Conservation (phyloP, 2,888 invertebrate species). For the Drosophila pullipes region DNA sequence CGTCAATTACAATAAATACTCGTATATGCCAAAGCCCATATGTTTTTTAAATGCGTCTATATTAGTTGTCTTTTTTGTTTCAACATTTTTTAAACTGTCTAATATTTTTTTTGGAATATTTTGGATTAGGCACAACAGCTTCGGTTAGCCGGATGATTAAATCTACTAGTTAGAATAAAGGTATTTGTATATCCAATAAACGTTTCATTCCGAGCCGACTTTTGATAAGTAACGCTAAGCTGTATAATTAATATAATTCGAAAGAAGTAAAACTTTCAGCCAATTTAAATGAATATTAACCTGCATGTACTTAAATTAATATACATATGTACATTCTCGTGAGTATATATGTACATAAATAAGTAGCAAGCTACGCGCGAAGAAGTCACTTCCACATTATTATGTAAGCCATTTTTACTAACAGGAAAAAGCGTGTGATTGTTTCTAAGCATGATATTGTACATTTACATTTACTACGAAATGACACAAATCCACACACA, state of each 20-base stretch:
- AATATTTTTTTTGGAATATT: neutral
- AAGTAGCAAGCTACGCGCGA: neutral
- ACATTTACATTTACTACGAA: conserved; percentile 6
- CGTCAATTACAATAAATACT: neutral
- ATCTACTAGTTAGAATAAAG: conserved; percentile 37
- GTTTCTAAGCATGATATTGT: conserved; percentile 6
- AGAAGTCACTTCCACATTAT: neutral
- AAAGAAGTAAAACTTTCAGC: conserved; percentile 7
- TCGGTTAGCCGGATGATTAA: conserved; percentile 29
- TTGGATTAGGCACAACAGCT: conserved; percentile 20
- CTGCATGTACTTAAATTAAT: neutral
- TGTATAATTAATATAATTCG: conserved; percentile 6
- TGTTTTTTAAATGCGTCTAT: neutral
- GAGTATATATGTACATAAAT: neutral
- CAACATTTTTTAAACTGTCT: neutral
- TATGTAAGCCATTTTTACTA: conserved; percentile 11
- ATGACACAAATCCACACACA: conserved; percentile 3
- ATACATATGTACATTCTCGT: neutral
- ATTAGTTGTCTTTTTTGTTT: neutral
- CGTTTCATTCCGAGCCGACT: conserved; percentile 16
- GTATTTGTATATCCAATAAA: conserved; percentile 18
- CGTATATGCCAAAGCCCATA: neutral
- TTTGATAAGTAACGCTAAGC: conserved; percentile 17
- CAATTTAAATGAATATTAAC: conserved; percentile 1
- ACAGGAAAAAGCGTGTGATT: conserved; percentile 5